A percentile compares a stretch with the other conserved stretches of the same genome.
phyloP scores from a whole-genome alignment of 2,888 invertebrate species.

The Brachynemurus nebulosus region DNA sequence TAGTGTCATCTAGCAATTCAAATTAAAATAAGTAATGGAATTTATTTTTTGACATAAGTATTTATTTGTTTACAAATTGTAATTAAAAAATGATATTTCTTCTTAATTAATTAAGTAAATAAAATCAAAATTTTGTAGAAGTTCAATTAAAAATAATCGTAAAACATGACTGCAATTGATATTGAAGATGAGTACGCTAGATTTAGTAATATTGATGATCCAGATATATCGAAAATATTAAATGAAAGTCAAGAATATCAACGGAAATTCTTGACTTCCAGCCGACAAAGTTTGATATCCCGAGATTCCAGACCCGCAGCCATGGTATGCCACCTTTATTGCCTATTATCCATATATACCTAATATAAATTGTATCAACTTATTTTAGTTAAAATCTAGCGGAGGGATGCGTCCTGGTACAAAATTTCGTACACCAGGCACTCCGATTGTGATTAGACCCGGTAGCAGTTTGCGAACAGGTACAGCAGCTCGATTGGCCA shows the following conservation, averaged over 20 bases:
- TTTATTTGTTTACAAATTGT: too few species aligned
- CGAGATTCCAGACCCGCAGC: too few species aligned
- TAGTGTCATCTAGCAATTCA: too few species aligned
- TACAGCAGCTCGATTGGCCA: conserved; percentile 21
- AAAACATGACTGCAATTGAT: not conserved
- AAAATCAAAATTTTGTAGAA: too few species aligned
- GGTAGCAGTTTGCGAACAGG: conserved; percentile 20
- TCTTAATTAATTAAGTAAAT: too few species aligned
- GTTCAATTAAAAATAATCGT: not conserved
- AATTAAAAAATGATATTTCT: too few species aligned
- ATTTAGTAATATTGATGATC: not conserved
- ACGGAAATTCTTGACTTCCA: conserved; percentile 4
- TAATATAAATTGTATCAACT: not conserved
- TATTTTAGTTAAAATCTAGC: not conserved
- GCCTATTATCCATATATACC: too few species aligned
- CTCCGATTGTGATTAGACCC: conserved; percentile 21
- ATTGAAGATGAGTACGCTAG: conserved; percentile 7
- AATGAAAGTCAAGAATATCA: conserved; percentile 5
- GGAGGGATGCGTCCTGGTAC: conserved; percentile 5
- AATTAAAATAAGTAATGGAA: too few species aligned
- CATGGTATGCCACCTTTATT: too few species aligned
- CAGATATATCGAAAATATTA: conserved; percentile 3
- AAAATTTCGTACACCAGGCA: conserved; percentile 5
- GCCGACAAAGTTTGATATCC: too few species aligned
- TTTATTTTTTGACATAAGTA: too few species aligned